These are phyloP conservation scores for Pogona vitticeps DNA, from an alignment of 2,113 vertebrate genomes.

Conservation along the genomic window DNA sequence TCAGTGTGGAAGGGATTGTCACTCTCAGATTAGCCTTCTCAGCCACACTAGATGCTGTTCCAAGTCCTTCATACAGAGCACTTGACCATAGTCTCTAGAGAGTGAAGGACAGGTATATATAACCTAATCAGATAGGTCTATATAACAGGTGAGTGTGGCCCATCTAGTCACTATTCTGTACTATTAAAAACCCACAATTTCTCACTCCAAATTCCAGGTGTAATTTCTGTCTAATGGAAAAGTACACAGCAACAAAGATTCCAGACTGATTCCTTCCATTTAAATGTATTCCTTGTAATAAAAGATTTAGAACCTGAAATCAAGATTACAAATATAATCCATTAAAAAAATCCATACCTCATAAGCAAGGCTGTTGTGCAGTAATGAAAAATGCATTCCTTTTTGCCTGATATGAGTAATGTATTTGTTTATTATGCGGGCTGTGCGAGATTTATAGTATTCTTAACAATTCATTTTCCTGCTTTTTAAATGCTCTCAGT, in stretches of 20 bases:
- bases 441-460: conserved; percentile 31
- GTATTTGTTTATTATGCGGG: conserved; percentile 26
- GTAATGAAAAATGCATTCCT: conserved; percentile 26
- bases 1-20: no score
- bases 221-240: not conserved
- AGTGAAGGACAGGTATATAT: no score
- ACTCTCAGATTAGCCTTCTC: no score
- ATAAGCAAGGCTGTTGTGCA: conserved; percentile 24
- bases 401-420: conserved; percentile 23
- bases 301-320: conserved; percentile 31
- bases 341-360: conserved; percentile 28
- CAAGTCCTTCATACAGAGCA: no score
- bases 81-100: no score
- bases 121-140: no score
- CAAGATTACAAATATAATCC: conserved; percentile 29
- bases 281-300: conserved; percentile 27
- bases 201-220: not conserved
- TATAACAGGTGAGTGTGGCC: not conserved
- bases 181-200: not conserved
- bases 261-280: not conserved
- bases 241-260: not conserved
- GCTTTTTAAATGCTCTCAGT: conserved; percentile 20
- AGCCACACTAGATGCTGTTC: no score
- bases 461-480: conserved; percentile 17
- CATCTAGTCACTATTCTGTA: not conserved